A percentile compares a stretch with the other conserved stretches of the same genome.
phyloP scores from a whole-genome alignment of 2,888 invertebrate species.

The Dasysyrphus albostriatus region DNA sequence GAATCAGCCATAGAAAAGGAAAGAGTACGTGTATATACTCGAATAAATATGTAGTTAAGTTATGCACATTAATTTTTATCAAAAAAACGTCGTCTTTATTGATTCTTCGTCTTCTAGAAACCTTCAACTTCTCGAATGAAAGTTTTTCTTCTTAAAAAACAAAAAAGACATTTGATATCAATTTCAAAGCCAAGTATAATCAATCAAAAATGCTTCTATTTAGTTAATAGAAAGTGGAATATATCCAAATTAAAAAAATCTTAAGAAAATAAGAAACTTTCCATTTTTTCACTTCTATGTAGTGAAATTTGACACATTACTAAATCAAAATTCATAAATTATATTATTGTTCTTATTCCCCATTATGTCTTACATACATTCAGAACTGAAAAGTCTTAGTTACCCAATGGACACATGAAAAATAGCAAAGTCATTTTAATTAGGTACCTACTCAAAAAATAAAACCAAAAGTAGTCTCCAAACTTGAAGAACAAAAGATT shows the following conservation, averaged over 20 bases:
- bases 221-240: not conserved
- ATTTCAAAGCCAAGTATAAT: too few species aligned
- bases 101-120: too few species aligned
- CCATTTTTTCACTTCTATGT: not conserved
- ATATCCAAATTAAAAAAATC: not conserved
- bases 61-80: too few species aligned
- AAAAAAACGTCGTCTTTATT: too few species aligned
- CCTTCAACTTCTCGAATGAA: too few species aligned
- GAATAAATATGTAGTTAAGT: too few species aligned
- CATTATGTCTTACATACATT: not conserved
- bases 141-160: too few species aligned
- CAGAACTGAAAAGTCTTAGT: not conserved
- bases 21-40: too few species aligned
- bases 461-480: conserved; percentile 25
- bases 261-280: not conserved
- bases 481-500: not conserved
- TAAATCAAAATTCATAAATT: not conserved
- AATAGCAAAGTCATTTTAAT: not conserved
- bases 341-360: not conserved
- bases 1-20: too few species aligned
- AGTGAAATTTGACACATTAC: not conserved
- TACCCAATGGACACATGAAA: not conserved
- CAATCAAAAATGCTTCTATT: too few species aligned
- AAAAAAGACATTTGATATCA: too few species aligned
- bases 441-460: not conserved